Conservation (phyloP, 2,797 vertebrate genomes). For the Falco novaeseelandiae region DNA sequence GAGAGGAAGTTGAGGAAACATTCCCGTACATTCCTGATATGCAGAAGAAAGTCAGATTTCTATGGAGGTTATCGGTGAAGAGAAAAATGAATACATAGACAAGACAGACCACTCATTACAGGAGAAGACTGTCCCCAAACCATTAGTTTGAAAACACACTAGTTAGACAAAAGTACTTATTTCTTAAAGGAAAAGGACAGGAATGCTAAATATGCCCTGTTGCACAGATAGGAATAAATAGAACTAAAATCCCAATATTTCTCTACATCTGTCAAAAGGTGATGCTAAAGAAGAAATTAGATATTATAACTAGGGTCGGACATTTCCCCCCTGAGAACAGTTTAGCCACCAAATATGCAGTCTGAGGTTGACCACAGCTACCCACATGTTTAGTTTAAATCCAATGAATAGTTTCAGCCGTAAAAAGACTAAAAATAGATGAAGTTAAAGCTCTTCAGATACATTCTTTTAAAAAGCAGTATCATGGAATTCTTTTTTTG, state of each 20-base stretch:
- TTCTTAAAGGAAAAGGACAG: neutral
- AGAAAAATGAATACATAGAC: neutral
- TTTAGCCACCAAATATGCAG: neutral
- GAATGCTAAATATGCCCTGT: neutral
- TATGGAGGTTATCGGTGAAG: neutral
- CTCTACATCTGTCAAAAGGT: neutral
- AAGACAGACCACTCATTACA: neutral
- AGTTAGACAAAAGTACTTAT: neutral
- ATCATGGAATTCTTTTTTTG: neutral
- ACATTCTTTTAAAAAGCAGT: neutral
- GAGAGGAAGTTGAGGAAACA: slow-evolving; percentile 28
- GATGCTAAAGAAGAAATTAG: neutral
- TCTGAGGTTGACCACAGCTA: slow-evolving; percentile 24
- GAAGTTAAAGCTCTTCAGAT: neutral
- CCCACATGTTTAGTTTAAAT: neutral
- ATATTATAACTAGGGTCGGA: neutral
- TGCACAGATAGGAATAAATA: neutral
- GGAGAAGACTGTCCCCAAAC: neutral
- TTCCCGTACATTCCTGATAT: neutral
- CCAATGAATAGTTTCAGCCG: neutral
- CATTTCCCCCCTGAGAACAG: neutral
- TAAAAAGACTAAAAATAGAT: neutral
- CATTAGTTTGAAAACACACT: neutral
- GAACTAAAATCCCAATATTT: neutral
- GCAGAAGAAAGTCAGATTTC: neutral